A percentile compares a stretch with the other conserved stretches of the same genome.
Conservation (phyloP, 1,140 invertebrate species). For the Drosophila kikkawai region DNA sequence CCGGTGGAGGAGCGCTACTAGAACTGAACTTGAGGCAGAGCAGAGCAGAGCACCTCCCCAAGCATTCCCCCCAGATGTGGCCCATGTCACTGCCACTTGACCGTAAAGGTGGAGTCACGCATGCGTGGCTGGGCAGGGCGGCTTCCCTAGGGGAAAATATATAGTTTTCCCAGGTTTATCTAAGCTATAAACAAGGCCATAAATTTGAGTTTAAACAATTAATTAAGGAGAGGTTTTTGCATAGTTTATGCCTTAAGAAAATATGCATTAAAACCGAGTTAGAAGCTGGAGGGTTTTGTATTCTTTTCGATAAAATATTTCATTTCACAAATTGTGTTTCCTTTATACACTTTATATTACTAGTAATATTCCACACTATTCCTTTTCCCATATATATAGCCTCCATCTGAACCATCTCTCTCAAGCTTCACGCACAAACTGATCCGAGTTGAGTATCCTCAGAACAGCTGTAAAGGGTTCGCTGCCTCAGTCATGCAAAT, state of each 20-base stretch:
- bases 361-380: background rate
- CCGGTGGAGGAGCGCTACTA: slow-evolving; percentile 40
- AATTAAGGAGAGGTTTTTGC: background rate
- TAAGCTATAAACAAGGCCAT: background rate
- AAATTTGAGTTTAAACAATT: background rate
- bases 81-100: slow-evolving; percentile 34
- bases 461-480: slow-evolving; percentile 54
- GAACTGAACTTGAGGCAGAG: background rate
- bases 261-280: background rate
- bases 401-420: slow-evolving; percentile 28
- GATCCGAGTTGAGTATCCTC: slow-evolving; percentile 47
- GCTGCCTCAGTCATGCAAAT: slow-evolving; percentile 72
- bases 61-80: slow-evolving; percentile 19
- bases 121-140: slow-evolving; percentile 29
- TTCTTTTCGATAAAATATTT: background rate
- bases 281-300: background rate
- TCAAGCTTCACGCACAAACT: slow-evolving; percentile 73
- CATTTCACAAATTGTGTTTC: background rate
- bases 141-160: slow-evolving; percentile 9
- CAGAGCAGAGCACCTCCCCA: background rate
- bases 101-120: slow-evolving; percentile 47
- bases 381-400: no score
- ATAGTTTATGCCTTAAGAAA: background rate
- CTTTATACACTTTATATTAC: background rate
- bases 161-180: background rate